Conservation (phyloP, 2,888 invertebrate species). For the Euplagia quadripunctaria region DNA sequence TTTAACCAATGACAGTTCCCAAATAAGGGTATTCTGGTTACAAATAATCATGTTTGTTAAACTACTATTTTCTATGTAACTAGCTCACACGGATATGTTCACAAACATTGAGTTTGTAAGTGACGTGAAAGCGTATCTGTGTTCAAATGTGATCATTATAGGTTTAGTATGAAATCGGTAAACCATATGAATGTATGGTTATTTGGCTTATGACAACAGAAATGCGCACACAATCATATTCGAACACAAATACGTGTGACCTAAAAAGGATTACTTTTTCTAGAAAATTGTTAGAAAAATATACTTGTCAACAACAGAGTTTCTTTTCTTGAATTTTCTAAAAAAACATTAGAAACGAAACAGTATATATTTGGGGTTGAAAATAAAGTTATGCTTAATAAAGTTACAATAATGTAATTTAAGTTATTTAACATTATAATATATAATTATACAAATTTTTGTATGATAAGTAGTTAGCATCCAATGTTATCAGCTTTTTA, state of each 20-base stretch:
- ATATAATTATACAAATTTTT: slow-evolving; percentile 71
- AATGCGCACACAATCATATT: slow-evolving; percentile 26
- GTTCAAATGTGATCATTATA: slow-evolving; percentile 19
- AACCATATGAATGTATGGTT: slow-evolving; percentile 9
- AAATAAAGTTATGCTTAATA: slow-evolving; percentile 58
- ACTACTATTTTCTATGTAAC: neutral
- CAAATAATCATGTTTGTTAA: neutral
- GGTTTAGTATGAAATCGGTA: slow-evolving; percentile 19
- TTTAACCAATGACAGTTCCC: neutral
- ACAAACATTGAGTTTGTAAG: slow-evolving; percentile 5
- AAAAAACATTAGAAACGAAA: slow-evolving; percentile 33
- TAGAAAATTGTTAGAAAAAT: slow-evolving; percentile 30
- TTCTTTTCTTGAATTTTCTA: slow-evolving; percentile 19
- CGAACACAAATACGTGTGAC: slow-evolving; percentile 24
- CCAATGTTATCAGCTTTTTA: slow-evolving; percentile 62
- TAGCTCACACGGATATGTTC: neutral
- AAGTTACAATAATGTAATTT: slow-evolving; percentile 64
- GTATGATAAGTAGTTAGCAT: slow-evolving; percentile 84
- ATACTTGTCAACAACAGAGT: neutral
- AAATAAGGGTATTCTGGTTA: neutral
- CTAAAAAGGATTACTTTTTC: slow-evolving; percentile 32
- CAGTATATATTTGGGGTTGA: slow-evolving; percentile 40
- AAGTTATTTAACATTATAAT: slow-evolving; percentile 72
- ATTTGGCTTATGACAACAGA: slow-evolving; percentile 13
- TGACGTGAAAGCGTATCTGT: neutral